phyloP scores from a whole-genome alignment of 2,888 invertebrate genomes.

The Nowickia ferox region DNA sequence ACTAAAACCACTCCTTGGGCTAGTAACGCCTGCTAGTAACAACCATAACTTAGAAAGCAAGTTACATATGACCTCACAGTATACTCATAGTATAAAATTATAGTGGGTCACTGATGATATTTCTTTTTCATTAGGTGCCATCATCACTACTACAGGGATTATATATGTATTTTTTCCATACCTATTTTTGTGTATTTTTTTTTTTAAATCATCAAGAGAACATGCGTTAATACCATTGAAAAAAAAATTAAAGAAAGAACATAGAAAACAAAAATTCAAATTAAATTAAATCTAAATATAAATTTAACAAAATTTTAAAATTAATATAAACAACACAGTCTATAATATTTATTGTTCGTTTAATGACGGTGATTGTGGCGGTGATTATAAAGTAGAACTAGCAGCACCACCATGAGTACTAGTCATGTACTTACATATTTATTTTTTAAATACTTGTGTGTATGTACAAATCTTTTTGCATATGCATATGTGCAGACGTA shows the following conservation, averaged over 20 bases:
- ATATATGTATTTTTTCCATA: not conserved
- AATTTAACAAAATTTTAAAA: slow-evolving; percentile 45
- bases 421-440: slow-evolving; percentile 27
- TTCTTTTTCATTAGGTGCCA: not conserved
- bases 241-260: not conserved
- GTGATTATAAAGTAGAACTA: slow-evolving; percentile 25
- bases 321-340: slow-evolving; percentile 59
- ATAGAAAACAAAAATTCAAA: slow-evolving; percentile 40
- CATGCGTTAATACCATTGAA: slow-evolving; percentile 42
- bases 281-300: slow-evolving; percentile 54
- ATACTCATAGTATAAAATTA: not conserved
- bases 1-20: not conserved
- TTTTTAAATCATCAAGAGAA: slow-evolving; percentile 20
- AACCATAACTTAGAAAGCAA: not conserved
- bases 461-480: not conserved
- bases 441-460: not conserved
- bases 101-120: not conserved
- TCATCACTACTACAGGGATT: not conserved
- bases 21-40: not conserved
- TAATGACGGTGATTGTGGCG: slow-evolving; percentile 26
- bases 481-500: not conserved
- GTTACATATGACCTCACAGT: not conserved
- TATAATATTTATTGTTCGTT: slow-evolving; percentile 54
- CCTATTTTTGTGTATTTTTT: not conserved
- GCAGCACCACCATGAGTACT: slow-evolving; percentile 22